Conservation (phyloP, 2,797 vertebrate genomes). For the Gastrophryne carolinensis region DNA sequence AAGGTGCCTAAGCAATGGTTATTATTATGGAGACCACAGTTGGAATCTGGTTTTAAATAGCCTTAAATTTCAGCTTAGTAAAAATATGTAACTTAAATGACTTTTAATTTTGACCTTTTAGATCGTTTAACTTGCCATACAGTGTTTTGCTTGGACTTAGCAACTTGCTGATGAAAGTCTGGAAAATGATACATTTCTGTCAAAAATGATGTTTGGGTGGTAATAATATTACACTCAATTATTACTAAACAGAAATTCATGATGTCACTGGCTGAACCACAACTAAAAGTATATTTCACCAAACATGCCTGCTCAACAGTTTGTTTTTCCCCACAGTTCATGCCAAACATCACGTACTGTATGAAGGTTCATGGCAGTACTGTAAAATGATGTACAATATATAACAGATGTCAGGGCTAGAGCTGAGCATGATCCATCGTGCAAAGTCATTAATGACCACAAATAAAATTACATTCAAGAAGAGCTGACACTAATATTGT, state of each 20-base stretch:
- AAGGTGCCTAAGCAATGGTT: no score
- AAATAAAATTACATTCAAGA: no score
- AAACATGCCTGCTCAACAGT: background rate
- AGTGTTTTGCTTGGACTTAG: background rate
- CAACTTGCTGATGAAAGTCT: background rate
- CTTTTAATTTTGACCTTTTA: background rate
- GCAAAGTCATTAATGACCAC: no score
- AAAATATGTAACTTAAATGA: background rate
- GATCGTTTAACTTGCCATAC: background rate
- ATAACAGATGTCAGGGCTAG: background rate
- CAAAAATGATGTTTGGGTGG: background rate
- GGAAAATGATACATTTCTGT: background rate
- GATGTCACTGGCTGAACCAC: background rate
- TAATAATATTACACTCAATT: background rate
- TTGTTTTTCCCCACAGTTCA: background rate
- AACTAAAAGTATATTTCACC: background rate
- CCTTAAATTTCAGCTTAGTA: background rate
- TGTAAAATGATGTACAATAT: background rate
- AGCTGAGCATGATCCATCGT: no score
- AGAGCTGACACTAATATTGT: no score
- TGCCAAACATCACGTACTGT: background rate
- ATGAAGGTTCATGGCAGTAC: background rate
- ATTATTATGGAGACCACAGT: no score
- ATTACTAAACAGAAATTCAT: background rate
- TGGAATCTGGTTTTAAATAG: background rate